Conservation (phyloP, 2,888 invertebrate species). For the Acronicta aceris region DNA sequence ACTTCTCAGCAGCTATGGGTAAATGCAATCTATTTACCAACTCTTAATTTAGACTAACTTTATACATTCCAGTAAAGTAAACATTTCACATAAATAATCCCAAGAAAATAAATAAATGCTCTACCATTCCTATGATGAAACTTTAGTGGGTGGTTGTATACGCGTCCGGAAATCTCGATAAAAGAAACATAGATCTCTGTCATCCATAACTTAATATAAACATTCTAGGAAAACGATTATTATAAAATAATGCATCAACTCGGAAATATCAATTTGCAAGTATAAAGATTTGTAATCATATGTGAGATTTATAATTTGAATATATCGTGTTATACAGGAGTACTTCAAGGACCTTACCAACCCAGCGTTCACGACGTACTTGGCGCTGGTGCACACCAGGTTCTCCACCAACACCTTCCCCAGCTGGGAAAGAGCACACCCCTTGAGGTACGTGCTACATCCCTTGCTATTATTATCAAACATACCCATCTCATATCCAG, state of each 20-base stretch:
- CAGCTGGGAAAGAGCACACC: constrained; percentile 99
- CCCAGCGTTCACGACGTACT: constrained; percentile 96
- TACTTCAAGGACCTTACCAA: constrained; percentile 92
- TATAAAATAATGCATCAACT: background rate
- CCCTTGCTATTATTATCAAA: background rate
- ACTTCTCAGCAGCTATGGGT: constrained; percentile 98
- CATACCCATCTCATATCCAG: no score
- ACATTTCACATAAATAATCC: no score
- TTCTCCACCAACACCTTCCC: constrained; percentile 99
- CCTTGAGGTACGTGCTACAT: constrained; percentile 92
- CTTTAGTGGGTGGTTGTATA: no score
- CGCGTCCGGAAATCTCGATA: no score
- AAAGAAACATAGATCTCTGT: no score
- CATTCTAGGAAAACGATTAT: background rate
- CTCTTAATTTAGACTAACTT: no score
- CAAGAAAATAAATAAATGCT: no score
- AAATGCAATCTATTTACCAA: constrained; percentile 34
- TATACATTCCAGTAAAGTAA: no score
- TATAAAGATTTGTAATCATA: background rate
- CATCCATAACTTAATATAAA: no score
- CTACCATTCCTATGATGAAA: no score
- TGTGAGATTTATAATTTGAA: background rate
- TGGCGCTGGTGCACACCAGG: constrained; percentile 98
- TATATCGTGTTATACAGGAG: constrained; percentile 83
- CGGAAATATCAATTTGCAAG: background rate